These are phyloP conservation scores for Machimus atricapillus DNA, from an alignment of 2,888 invertebrate genomes.

Conservation along the genomic window DNA sequence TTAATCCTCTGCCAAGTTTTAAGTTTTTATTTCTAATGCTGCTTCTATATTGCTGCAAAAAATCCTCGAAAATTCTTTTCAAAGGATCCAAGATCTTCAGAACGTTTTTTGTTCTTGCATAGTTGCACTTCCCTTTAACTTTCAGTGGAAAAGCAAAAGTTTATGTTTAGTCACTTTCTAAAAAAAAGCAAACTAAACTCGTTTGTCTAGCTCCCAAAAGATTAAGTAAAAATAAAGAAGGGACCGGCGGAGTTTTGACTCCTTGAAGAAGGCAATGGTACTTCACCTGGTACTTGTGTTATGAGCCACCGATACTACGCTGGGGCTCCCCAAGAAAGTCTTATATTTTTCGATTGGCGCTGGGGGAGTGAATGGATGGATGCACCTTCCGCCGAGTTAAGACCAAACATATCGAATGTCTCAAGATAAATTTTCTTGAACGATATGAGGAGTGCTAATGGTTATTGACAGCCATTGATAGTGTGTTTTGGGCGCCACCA, in stretches of 20 bases:
- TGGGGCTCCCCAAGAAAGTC: neutral
- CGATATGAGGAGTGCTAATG: conserved; percentile 1
- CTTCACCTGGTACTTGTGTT: neutral
- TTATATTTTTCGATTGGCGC: neutral
- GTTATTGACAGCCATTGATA: conserved; percentile 17
- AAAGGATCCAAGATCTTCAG: neutral
- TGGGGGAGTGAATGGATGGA: neutral
- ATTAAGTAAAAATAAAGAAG: neutral
- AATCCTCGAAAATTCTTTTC: too few relatives aligned
- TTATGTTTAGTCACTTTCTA: neutral
- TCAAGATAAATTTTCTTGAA: neutral
- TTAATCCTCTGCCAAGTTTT: too few relatives aligned
- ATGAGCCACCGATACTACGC: neutral
- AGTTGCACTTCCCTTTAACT: neutral
- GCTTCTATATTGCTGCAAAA: too few relatives aligned
- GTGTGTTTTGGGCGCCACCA: conserved; percentile 10
- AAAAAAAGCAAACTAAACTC: neutral
- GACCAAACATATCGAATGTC: neutral
- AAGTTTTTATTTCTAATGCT: too few relatives aligned
- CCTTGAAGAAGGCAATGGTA: neutral
- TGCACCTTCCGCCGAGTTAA: neutral
- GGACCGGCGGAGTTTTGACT: neutral
- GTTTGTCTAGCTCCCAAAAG: neutral
- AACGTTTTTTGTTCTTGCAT: neutral
- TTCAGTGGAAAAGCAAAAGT: neutral